Evolutionary conservation across 2,888 invertebrate genomes (phyloP).

Genomic region (Hedychridium roseum): DNA sequence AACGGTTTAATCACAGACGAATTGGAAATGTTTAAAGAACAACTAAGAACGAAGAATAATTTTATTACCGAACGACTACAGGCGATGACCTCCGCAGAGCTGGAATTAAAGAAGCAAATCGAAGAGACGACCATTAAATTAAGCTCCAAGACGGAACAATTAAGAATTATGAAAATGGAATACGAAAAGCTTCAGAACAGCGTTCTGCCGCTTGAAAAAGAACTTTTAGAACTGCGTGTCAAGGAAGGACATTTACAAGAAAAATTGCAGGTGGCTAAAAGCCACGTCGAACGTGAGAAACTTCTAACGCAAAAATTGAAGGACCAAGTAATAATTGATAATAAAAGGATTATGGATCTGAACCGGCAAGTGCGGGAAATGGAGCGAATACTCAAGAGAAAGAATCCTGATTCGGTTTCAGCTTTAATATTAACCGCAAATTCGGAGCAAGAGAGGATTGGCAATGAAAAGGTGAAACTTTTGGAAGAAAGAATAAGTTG

Average conservation of each 20-base stretch:
- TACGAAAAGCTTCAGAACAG: conserved; percentile 52
- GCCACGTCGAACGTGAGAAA: conserved; percentile 58
- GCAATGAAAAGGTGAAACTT: conserved; percentile 64
- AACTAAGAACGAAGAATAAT: conserved; percentile 54
- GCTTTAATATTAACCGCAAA: conserved; percentile 70
- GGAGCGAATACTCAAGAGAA: conserved; percentile 80
- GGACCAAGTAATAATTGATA: conserved; percentile 59
- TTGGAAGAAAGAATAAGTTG: conserved; percentile 77
- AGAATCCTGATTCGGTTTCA: conserved; percentile 85
- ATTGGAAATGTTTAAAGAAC: conserved; percentile 56
- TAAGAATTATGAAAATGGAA: conserved; percentile 48
- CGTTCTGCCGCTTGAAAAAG: conserved; percentile 54
- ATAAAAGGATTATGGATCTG: conserved; percentile 75
- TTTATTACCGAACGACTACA: conserved; percentile 56
- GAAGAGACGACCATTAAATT: conserved; percentile 55
- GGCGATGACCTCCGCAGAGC: conserved; percentile 50
- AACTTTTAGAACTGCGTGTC: conserved; percentile 51
- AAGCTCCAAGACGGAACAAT: conserved; percentile 55
- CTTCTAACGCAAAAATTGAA: conserved; percentile 55
- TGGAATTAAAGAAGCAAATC: conserved; percentile 51
- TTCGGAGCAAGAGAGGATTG: conserved; percentile 54
- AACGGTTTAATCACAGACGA: conserved; percentile 55
- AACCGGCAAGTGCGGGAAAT: conserved; percentile 84
- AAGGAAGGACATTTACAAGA: conserved; percentile 50
- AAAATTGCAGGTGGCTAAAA: conserved; percentile 49